Conservation (phyloP, 2,888 invertebrate species). For the Agrotis exclamationis region DNA sequence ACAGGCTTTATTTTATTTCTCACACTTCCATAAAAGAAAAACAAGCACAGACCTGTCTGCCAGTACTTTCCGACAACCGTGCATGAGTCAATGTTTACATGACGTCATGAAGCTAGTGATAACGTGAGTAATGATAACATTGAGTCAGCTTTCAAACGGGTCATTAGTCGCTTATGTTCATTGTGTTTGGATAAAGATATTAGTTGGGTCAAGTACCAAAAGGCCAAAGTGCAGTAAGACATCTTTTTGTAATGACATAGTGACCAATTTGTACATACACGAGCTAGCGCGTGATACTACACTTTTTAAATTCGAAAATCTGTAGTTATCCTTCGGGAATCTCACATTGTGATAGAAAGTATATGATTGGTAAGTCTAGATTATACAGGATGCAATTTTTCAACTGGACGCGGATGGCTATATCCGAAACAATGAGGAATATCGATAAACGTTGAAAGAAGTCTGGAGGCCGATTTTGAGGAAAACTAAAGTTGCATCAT, state of each 20-base stretch:
- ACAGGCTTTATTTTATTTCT: constrained; percentile 16
- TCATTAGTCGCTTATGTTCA: constrained; percentile 11
- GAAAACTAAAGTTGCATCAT: too few relatives aligned
- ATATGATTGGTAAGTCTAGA: too few relatives aligned
- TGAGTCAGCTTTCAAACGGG: constrained; percentile 45
- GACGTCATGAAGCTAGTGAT: constrained; percentile 60
- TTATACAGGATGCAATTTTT: too few relatives aligned
- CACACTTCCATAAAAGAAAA: constrained; percentile 21
- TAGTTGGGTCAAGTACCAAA: neutral
- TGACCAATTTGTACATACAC: neutral
- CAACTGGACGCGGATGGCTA: too few relatives aligned
- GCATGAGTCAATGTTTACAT: constrained; percentile 59
- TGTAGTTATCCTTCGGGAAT: too few relatives aligned
- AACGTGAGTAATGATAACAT: constrained; percentile 63
- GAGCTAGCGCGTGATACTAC: too few relatives aligned
- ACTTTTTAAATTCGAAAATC: too few relatives aligned
- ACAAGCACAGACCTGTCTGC: constrained; percentile 55
- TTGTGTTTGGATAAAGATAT: constrained; percentile 23
- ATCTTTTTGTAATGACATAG: too few relatives aligned
- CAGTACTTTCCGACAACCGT: constrained; percentile 55
- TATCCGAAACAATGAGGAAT: too few relatives aligned
- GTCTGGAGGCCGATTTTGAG: too few relatives aligned
- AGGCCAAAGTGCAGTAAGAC: constrained; percentile 18
- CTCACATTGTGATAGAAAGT: too few relatives aligned
- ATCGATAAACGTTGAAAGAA: too few relatives aligned